phyloP scores from a whole-genome alignment of 2,888 invertebrate genomes.

The Phyllotreta striolata region DNA sequence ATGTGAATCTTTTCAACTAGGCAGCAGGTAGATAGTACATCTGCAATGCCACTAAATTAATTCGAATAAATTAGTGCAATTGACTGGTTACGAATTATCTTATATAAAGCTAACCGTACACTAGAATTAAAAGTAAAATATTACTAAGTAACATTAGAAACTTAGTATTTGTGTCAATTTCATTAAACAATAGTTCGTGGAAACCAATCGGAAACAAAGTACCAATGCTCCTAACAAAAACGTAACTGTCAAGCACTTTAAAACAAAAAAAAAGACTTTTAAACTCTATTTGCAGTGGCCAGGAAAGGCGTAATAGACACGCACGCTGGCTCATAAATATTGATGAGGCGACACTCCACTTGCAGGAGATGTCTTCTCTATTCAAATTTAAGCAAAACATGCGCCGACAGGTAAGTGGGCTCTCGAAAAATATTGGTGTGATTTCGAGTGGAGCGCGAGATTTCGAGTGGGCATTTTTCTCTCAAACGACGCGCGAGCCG shows the following conservation, averaged over 20 bases:
- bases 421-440: slow-evolving; percentile 1
- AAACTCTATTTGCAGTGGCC: slow-evolving; percentile 3
- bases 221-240: neutral
- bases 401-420: slow-evolving; percentile 1
- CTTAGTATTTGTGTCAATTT: too few relatives aligned
- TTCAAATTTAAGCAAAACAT: slow-evolving; percentile 8
- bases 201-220: neutral
- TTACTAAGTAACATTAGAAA: too few relatives aligned
- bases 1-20: too few relatives aligned
- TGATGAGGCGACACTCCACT: neutral
- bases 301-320: neutral
- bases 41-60: too few relatives aligned
- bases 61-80: too few relatives aligned
- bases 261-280: slow-evolving; percentile 1
- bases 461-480: slow-evolving; percentile 2
- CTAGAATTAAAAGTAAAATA: too few relatives aligned
- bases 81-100: too few relatives aligned
- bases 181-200: too few relatives aligned
- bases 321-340: neutral
- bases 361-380: neutral
- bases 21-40: too few relatives aligned
- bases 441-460: too few relatives aligned
- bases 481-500: neutral
- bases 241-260: slow-evolving; percentile 1
- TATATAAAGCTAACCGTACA: too few relatives aligned